These are phyloP conservation scores for Thaumatotibia leucotreta DNA, from an alignment of 1,140 invertebrate genomes.

Conservation along the genomic window DNA sequence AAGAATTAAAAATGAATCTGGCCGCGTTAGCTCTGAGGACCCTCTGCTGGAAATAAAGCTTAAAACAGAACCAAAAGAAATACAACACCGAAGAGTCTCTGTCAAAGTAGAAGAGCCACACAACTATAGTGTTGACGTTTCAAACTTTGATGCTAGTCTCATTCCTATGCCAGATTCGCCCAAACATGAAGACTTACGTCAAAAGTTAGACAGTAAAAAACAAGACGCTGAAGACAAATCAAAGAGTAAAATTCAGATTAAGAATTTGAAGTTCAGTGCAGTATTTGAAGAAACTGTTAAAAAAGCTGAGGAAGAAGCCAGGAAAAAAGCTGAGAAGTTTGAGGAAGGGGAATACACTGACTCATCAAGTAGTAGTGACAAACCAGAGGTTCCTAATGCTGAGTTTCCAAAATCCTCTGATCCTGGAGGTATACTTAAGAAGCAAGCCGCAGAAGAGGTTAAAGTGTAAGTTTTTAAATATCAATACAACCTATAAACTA, in stretches of 20 bases:
- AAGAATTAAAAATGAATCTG: conserved; percentile 46
- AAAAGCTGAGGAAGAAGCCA: conserved; percentile 80
- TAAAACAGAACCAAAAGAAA: conserved; percentile 31
- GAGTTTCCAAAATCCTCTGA: conserved; percentile 66
- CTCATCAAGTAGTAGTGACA: conserved; percentile 75
- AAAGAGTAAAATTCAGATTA: conserved; percentile 78
- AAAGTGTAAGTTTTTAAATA: conserved; percentile 49
- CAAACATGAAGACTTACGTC: conserved; percentile 33
- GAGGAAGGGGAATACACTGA: conserved; percentile 81
- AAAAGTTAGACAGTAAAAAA: conserved; percentile 46
- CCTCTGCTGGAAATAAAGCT: conserved; percentile 70
- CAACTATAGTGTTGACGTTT: not conserved
- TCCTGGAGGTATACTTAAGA: conserved; percentile 67
- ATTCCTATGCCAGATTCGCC: conserved; percentile 62
- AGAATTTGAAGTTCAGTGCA: conserved; percentile 81
- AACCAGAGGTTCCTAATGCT: conserved; percentile 71
- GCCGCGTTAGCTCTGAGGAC: conserved; percentile 76
- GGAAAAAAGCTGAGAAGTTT: conserved; percentile 78
- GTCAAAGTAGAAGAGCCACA: conserved; percentile 17
- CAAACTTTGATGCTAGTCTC: conserved; percentile 40
- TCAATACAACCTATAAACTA: not conserved
- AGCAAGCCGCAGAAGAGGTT: conserved; percentile 71
- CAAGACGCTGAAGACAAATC: conserved; percentile 52
- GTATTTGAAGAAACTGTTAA: conserved; percentile 82
- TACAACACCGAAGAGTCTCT: conserved; percentile 23